Conservation (phyloP, 2,113 vertebrate genomes). For the Microcebus griseorufus region DNA sequence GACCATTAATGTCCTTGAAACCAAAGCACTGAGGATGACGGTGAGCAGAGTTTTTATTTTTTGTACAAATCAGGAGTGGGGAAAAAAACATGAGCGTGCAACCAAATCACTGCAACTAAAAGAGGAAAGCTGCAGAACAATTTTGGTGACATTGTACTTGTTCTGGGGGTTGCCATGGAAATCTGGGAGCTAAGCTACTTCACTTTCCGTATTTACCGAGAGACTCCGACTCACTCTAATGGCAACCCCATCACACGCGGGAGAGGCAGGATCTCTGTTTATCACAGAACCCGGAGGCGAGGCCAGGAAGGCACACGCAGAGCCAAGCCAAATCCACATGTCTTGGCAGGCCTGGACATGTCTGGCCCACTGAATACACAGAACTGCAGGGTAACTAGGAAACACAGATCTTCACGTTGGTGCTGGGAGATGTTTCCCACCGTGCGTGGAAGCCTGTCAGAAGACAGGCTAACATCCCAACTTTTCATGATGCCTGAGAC, state of each 20-base stretch:
- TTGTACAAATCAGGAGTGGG: constrained; percentile 68
- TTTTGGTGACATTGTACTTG: constrained; percentile 77
- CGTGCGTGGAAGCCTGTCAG: neutral
- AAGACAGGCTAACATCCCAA: neutral
- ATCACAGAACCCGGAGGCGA: constrained; percentile 41
- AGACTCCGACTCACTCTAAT: constrained; percentile 46
- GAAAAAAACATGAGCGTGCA: constrained; percentile 68
- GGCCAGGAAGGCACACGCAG: neutral
- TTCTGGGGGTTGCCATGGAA: constrained; percentile 78
- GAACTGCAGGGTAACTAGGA: constrained; percentile 8
- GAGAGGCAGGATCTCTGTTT: constrained; percentile 61
- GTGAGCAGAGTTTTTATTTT: constrained; percentile 54
- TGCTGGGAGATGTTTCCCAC: neutral
- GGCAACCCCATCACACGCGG: neutral
- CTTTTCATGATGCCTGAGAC: neutral
- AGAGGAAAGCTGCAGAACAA: constrained; percentile 73
- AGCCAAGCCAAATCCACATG: constrained; percentile 52
- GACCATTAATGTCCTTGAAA: constrained; percentile 47
- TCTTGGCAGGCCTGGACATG: constrained; percentile 52
- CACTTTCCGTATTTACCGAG: constrained; percentile 73
- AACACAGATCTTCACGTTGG: neutral
- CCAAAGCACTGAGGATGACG: neutral
- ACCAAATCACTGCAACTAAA: constrained; percentile 75
- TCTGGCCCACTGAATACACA: constrained; percentile 1
- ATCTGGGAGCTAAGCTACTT: constrained; percentile 67